These are phyloP conservation scores for Drosophila tripunctata DNA, from an alignment of 2,888 invertebrate species.

Conservation along the genomic window DNA sequence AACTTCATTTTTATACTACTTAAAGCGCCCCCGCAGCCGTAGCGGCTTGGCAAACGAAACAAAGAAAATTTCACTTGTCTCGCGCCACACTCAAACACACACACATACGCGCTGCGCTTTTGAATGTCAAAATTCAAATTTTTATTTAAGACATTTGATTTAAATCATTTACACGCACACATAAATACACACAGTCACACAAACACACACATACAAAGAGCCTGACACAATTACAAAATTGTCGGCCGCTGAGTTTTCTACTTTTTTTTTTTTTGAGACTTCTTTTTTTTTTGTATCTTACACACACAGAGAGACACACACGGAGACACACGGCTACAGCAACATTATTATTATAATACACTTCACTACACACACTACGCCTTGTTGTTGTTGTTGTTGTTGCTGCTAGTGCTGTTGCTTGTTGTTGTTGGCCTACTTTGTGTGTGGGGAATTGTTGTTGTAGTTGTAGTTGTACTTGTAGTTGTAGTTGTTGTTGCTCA, in stretches of 20 bases:
- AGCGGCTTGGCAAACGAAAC: constrained; percentile 48
- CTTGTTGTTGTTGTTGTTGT: constrained; percentile 56
- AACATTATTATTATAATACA: constrained; percentile 55
- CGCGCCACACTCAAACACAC: constrained; percentile 31
- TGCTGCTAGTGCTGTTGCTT: constrained; percentile 57
- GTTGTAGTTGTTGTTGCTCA: constrained; percentile 55
- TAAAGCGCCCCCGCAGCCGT: constrained; percentile 49
- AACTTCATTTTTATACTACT: constrained; percentile 65
- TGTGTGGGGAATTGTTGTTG: constrained; percentile 66
- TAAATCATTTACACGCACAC: constrained; percentile 56
- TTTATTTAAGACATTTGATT: constrained; percentile 57
- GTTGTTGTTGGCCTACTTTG: constrained; percentile 80
- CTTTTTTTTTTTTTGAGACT: constrained; percentile 62
- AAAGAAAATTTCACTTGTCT: constrained; percentile 77
- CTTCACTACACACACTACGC: constrained; percentile 56
- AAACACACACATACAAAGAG: constrained; percentile 31
- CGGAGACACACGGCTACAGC: constrained; percentile 4
- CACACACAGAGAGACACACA: constrained; percentile 20
- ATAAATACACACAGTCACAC: constrained; percentile 23
- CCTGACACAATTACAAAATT: constrained; percentile 73
- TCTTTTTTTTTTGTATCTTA: constrained; percentile 48
- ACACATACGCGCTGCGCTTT: constrained; percentile 35
- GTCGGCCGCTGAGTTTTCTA: constrained; percentile 58
- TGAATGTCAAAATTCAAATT: constrained; percentile 56
- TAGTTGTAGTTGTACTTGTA: constrained; percentile 52